Evolutionary conservation across 1,140 invertebrate species (phyloP).

Genomic region (Drosophila carrolli): DNA sequence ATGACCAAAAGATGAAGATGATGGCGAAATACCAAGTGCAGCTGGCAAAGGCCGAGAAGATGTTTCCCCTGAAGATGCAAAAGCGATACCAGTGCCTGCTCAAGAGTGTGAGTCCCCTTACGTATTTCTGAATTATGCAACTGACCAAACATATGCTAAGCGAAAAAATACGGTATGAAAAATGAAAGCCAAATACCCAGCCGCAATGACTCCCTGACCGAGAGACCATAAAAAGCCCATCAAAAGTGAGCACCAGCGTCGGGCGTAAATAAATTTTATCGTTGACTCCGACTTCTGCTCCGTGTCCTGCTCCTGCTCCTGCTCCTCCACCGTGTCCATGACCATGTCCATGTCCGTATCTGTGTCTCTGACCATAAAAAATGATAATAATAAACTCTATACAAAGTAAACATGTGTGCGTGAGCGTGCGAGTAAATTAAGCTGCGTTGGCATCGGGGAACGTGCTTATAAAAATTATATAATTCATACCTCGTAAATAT

Average conservation of each 20-base stretch:
- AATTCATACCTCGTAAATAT: slow-evolving; percentile 82
- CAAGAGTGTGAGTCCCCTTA: slow-evolving; percentile 75
- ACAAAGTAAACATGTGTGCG: slow-evolving; percentile 80
- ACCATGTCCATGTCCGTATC: neutral
- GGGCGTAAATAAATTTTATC: slow-evolving; percentile 78
- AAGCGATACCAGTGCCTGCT: slow-evolving; percentile 85
- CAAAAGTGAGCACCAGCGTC: slow-evolving; percentile 70
- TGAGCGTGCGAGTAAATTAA: slow-evolving; percentile 79
- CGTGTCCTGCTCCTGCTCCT: slow-evolving; percentile 2
- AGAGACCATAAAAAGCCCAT: slow-evolving; percentile 71
- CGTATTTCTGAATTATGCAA: slow-evolving; percentile 52
- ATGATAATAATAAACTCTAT: slow-evolving; percentile 81
- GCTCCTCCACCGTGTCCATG: neutral
- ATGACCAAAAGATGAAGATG: slow-evolving; percentile 85
- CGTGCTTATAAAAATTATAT: slow-evolving; percentile 82
- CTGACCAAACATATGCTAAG: slow-evolving; percentile 56
- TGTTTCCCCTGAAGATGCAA: slow-evolving; percentile 80
- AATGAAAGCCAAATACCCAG: slow-evolving; percentile 43
- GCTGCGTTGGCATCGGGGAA: slow-evolving; percentile 56
- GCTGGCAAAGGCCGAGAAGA: slow-evolving; percentile 59
- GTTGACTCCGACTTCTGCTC: slow-evolving; percentile 29
- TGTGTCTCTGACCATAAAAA: slow-evolving; percentile 60
- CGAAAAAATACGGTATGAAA: slow-evolving; percentile 9
- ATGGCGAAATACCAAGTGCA: slow-evolving; percentile 37
- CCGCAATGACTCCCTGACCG: slow-evolving; percentile 48